Base-by-base conservation (phyloP, 30 jellyfish, hydroid and myxozoan genomes). In the Hydra vulgaris region DNA sequence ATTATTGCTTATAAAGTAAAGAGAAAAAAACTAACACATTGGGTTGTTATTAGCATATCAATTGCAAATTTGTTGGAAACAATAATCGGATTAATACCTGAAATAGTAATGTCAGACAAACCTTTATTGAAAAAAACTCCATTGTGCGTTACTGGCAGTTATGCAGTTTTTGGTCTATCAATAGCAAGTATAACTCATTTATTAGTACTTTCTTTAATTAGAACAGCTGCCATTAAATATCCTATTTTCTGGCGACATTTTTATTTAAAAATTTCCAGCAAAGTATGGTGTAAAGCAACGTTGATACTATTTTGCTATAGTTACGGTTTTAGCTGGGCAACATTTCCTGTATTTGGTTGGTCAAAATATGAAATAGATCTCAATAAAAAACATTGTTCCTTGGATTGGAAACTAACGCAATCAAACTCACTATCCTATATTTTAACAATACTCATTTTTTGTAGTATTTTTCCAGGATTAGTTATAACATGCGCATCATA, bases 241-340 rank as follows among this genome's bases (percentile, higher is more conserved):
- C 79, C 79, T 1, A 71, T 71, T 53, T 23, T n/a, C n/a, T n/a
- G n/a, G n/a, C n/a, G n/a, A n/a, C n/a, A n/a, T n/a, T n/a, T 23
- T 17, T 17, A 53, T 71, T 71, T 71, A 15, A 71, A 23, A 20
- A 12, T 0, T 17, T 40, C 8, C 61, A 40, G 12, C 5, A 40
- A 40, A 12, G 5, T 40, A 3, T 40, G 61, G 61, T 40, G 61
- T 40, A 40, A 12, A 40, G 61, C 12, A 40, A 23, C 53, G 56
- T 23, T 20, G 21, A 17, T 71, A 17, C 26, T 20, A 27, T 17
- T 71, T 71, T 71, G 79, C 53, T 71, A 71, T 20, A 1, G 1
- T n/a, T 71, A 71, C 79, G 79, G 79, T 23, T 71, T 27, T 71
- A 71, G 18, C 17, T 71, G 79, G 79, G 56, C 79, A 0, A 23